Conservation (phyloP, 1,140 invertebrate species). For the Zaprionus kolodkinae region DNA sequence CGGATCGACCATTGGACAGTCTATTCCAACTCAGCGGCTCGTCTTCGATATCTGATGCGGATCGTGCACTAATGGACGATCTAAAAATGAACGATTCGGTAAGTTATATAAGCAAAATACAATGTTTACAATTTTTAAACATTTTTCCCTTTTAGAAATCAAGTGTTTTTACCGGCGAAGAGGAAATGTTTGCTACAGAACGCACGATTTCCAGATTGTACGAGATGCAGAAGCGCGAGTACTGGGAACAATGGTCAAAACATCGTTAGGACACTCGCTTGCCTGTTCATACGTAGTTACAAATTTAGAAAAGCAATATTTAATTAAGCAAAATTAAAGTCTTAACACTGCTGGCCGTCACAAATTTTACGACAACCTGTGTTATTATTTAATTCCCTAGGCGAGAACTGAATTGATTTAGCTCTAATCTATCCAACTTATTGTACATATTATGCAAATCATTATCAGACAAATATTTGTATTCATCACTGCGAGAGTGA, state of each 20-base stretch:
- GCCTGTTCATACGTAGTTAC: not conserved
- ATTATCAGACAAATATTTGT: constrained; percentile 20
- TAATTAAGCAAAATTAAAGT: constrained; percentile 52
- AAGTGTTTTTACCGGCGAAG: constrained; percentile 98
- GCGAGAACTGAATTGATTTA: constrained; percentile 15
- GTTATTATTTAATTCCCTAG: constrained; percentile 32
- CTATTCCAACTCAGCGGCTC: constrained; percentile 89
- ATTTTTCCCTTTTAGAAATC: constrained; percentile 3
- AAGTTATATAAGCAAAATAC: constrained; percentile 16
- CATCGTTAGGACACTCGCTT: constrained; percentile 83
- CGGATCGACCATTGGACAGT: constrained; percentile 89
- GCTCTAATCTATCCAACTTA: constrained; percentile 9
- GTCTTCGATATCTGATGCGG: constrained; percentile 88
- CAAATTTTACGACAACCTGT: constrained; percentile 17
- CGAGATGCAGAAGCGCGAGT: constrained; percentile 97
- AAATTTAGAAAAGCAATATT: constrained; percentile 51
- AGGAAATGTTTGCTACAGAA: constrained; percentile 98
- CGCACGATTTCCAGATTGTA: constrained; percentile 95
- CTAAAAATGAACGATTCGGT: constrained; percentile 86
- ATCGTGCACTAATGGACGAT: constrained; percentile 97
- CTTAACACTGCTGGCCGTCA: constrained; percentile 36
- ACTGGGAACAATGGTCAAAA: constrained; percentile 93
- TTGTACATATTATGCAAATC: constrained; percentile 23
- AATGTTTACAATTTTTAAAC: not conserved
- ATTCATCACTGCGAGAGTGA: not conserved